These are phyloP conservation scores for Schizopygopsis pylzovi DNA, from an alignment of 2,797 vertebrate genomes.

Conservation along the genomic window DNA sequence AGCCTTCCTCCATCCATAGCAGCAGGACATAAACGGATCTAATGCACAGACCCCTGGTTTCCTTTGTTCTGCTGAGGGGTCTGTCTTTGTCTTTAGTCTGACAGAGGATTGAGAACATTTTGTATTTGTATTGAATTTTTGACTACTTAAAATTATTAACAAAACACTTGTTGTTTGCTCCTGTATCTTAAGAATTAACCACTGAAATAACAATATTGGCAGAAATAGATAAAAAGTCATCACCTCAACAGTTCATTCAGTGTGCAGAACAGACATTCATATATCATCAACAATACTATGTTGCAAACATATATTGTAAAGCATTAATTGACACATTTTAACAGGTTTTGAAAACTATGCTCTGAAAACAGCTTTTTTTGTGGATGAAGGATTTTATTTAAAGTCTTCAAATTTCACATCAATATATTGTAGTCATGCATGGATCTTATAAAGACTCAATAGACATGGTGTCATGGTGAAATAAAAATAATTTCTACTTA, in stretches of 20 bases:
- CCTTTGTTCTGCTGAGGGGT: slow-evolving; percentile 23
- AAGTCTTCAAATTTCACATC: background rate
- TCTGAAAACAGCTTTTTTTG: background rate
- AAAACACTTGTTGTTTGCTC: background rate
- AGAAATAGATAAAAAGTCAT: background rate
- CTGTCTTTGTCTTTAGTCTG: slow-evolving; percentile 61
- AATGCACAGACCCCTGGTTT: slow-evolving; percentile 65
- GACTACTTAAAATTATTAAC: background rate
- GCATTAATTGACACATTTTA: background rate
- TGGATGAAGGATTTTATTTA: background rate
- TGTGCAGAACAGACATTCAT: background rate
- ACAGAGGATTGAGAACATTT: background rate
- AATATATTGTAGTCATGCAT: background rate
- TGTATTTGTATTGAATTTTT: background rate
- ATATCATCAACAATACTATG: background rate
- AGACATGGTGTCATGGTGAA: background rate
- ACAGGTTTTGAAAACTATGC: background rate
- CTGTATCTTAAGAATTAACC: background rate
- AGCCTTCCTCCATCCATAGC: slow-evolving; percentile 74
- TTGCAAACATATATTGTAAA: background rate
- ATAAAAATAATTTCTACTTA: background rate
- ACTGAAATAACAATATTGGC: background rate
- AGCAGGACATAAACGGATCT: slow-evolving; percentile 68
- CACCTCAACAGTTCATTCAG: background rate
- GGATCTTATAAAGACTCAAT: background rate